Conservation (phyloP, 2,888 invertebrate species). For the Hyposoter dolosus region DNA sequence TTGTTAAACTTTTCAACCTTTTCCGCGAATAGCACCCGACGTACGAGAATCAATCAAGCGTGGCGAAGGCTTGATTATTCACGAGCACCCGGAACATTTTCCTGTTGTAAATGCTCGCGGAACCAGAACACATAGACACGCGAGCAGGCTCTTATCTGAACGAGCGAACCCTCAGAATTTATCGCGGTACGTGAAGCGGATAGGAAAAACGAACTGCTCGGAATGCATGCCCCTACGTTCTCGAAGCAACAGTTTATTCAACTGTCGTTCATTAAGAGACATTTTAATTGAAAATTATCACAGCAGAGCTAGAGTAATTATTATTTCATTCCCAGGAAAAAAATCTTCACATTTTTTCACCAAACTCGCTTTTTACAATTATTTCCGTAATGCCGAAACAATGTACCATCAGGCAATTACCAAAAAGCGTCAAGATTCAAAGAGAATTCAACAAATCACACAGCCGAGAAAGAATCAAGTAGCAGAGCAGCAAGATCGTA, state of each 20-base stretch:
- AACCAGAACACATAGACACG: neutral
- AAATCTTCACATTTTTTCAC: too few species aligned
- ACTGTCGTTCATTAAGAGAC: neutral
- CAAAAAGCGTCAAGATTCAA: slow-evolving; percentile 31
- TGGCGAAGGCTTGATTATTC: slow-evolving; percentile 66
- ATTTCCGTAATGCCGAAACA: neutral
- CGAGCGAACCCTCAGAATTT: slow-evolving; percentile 8
- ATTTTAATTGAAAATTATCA: neutral
- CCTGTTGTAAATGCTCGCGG: slow-evolving; percentile 14
- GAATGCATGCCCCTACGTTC: neutral
- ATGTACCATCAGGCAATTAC: slow-evolving; percentile 62
- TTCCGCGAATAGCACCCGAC: slow-evolving; percentile 16
- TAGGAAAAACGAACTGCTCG: neutral
- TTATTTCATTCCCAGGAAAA: too few species aligned
- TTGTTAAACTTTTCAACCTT: slow-evolving; percentile 27
- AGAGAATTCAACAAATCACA: slow-evolving; percentile 26
- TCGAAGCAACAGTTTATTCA: slow-evolving; percentile 8
- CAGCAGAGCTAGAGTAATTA: neutral
- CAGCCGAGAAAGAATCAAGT: slow-evolving; percentile 15
- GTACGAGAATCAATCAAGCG: slow-evolving; percentile 67
- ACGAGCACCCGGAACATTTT: slow-evolving; percentile 37
- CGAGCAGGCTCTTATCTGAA: slow-evolving; percentile 12
- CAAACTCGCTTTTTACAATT: too few species aligned
- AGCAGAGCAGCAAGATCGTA: slow-evolving; percentile 6
- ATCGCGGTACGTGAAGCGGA: neutral